A percentile compares a stretch with the other conserved stretches of the same genome.
phyloP scores from a whole-genome alignment of 2,113 vertebrate genomes.

The Oceanites oceanicus region DNA sequence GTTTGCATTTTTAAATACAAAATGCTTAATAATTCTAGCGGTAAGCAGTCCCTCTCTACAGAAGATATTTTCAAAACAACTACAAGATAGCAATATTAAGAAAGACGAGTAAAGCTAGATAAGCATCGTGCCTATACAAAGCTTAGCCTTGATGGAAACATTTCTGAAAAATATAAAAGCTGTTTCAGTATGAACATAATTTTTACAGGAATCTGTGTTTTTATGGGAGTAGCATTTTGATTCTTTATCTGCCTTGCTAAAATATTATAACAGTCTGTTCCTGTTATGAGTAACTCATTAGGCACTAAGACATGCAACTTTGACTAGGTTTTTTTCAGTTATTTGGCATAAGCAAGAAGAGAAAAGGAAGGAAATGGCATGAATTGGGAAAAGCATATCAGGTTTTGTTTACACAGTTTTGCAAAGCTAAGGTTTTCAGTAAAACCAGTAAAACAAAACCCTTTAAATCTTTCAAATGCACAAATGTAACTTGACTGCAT shows the following conservation, averaged over 20 bases:
- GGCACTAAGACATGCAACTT: background rate
- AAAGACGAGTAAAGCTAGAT: background rate
- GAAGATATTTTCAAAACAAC: background rate
- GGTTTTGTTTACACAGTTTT: background rate
- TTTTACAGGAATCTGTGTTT: background rate
- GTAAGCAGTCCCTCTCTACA: background rate
- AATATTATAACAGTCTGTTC: background rate
- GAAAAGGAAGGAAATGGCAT: background rate
- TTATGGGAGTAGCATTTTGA: background rate
- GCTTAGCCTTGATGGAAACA: background rate
- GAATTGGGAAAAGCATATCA: background rate
- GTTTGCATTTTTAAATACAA: background rate
- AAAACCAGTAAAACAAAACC: background rate
- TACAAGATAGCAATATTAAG: background rate
- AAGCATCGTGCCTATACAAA: background rate
- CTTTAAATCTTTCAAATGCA: background rate
- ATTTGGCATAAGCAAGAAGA: background rate
- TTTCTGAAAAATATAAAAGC: background rate
- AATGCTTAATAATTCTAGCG: background rate
- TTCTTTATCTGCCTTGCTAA: background rate
- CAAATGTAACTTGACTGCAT: background rate
- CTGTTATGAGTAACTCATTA: background rate
- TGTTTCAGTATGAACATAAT: background rate
- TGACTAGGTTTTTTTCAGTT: background rate
- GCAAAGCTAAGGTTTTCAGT: background rate